These are phyloP conservation scores for Proctacanthus coquilletti DNA, from an alignment of 1,140 invertebrate genomes.

Conservation along the genomic window DNA sequence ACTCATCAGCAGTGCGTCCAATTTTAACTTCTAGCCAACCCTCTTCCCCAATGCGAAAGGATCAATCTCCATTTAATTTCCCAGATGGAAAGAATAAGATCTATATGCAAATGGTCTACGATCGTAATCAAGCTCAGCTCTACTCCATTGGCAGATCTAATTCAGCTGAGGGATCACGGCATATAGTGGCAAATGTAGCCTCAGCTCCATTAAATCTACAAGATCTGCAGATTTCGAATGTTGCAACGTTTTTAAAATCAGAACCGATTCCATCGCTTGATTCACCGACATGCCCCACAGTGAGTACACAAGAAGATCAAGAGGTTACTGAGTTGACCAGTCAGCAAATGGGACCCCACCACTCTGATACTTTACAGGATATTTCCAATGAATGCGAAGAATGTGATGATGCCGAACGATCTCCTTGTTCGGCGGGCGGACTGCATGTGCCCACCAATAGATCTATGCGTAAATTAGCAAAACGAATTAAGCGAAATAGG, in stretches of 20 bases:
- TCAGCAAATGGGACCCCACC: background rate
- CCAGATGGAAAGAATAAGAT: too few relatives aligned
- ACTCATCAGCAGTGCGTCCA: conserved; percentile 46
- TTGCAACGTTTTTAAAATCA: too few relatives aligned
- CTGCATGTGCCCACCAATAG: conserved; percentile 43
- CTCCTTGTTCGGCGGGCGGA: conserved; percentile 36
- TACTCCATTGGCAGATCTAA: too few relatives aligned
- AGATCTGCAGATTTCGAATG: too few relatives aligned
- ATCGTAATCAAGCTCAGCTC: too few relatives aligned
- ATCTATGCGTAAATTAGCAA: conserved; percentile 44
- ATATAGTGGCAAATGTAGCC: too few relatives aligned
- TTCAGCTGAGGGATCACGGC: conserved; percentile 8
- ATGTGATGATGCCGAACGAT: conserved; percentile 32
- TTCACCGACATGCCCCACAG: conserved; percentile 1
- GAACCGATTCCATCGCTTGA: conserved; percentile 2
- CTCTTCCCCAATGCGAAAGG: conserved; percentile 49
- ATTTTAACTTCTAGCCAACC: conserved; percentile 36
- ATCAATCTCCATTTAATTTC: conserved; percentile 35
- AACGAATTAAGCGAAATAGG: conserved; percentile 36
- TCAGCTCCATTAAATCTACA: too few relatives aligned
- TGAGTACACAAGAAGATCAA: conserved; percentile 1
- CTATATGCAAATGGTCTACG: too few relatives aligned
- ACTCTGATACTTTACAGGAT: conserved; percentile 1
- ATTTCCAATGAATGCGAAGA: conserved; percentile 15
- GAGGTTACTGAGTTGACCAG: conserved; percentile 1